Evolutionary conservation across 2,113 vertebrate genomes (phyloP).

Genomic region (Cygnus atratus): DNA sequence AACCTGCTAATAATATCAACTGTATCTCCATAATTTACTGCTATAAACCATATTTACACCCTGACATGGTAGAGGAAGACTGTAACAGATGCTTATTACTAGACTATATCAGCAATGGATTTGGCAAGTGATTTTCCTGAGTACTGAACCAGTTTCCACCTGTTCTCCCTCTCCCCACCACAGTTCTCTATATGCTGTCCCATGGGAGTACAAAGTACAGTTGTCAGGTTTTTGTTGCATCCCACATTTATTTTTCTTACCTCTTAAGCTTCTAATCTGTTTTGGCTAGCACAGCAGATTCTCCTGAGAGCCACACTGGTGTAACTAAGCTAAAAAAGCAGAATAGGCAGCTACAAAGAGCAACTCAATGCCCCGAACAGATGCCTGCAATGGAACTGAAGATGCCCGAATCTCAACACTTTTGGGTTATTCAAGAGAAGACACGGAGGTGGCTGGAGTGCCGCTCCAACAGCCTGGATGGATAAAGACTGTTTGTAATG

Average conservation of each 20-base stretch:
- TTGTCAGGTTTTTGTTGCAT: not conserved
- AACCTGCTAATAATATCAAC: not conserved
- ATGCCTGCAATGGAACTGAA: not conserved
- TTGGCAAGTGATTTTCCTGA: not conserved
- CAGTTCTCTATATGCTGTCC: not conserved
- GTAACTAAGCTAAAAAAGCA: not conserved
- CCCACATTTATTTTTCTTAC: not conserved
- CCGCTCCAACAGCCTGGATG: not conserved
- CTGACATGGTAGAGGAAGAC: not conserved
- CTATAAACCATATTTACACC: not conserved
- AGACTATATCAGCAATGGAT: not conserved
- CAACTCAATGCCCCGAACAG: not conserved
- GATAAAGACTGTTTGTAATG: not conserved
- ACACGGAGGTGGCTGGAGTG: not conserved
- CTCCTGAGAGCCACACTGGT: not conserved
- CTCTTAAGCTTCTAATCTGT: not conserved
- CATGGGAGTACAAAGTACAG: not conserved
- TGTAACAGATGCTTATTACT: not conserved
- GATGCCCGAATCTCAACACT: not conserved
- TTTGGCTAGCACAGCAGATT: not conserved
- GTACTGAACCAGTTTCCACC: not conserved
- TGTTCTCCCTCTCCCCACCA: not conserved
- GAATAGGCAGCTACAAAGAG: not conserved
- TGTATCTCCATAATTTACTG: fast-evolving
- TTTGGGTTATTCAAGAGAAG: not conserved